Evolutionary conservation across 2,797 vertebrate genomes (phyloP).

Genomic region (Pseudotriccus pelzelni): DNA sequence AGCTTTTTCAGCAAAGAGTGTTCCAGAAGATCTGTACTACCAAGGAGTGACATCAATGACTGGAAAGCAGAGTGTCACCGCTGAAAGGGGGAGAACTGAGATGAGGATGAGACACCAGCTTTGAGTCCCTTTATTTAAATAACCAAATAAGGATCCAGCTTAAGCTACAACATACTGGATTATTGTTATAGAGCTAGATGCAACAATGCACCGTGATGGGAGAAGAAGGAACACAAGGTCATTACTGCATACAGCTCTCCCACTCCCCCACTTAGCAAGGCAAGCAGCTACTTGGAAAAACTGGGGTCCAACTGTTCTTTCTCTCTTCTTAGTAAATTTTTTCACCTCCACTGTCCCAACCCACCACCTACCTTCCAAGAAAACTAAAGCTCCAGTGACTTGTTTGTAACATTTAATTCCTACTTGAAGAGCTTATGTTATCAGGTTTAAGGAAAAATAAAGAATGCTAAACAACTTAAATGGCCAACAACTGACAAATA

Average conservation of each 20-base stretch:
- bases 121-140: neutral
- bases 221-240: neutral
- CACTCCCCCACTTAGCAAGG: neutral
- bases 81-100: neutral
- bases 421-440: constrained; percentile 13
- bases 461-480: constrained; percentile 46
- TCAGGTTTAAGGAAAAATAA: constrained; percentile 38
- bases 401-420: constrained; percentile 38
- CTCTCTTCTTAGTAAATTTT: constrained; percentile 13
- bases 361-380: constrained; percentile 19
- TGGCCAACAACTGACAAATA: constrained; percentile 36
- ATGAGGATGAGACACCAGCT: neutral
- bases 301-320: neutral
- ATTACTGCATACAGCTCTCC: neutral
- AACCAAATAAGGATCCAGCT: neutral
- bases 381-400: constrained; percentile 11
- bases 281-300: neutral
- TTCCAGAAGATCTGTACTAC: neutral
- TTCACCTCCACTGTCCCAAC: constrained; percentile 33
- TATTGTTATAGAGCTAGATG: neutral
- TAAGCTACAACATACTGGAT: neutral
- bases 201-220: neutral
- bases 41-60: accelerated
- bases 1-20: neutral
- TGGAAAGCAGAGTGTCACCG: neutral